phyloP scores from a whole-genome alignment of 2,888 invertebrate species.

The Acrobasis consociella region DNA sequence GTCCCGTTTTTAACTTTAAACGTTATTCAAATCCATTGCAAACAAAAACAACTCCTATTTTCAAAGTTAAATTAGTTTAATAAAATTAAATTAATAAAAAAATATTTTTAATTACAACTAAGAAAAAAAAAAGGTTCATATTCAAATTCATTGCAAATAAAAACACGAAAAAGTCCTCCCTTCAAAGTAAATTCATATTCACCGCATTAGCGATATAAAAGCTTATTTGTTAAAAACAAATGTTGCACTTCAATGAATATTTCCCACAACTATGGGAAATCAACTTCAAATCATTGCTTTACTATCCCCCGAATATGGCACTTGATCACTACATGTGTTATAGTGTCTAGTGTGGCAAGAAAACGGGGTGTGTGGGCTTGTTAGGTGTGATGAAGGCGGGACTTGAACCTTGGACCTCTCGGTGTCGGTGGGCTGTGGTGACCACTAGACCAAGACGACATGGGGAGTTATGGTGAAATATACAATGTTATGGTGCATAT shows the following conservation, averaged over 20 bases:
- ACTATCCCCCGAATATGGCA: constrained; percentile 71
- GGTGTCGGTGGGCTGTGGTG: neutral
- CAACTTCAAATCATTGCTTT: constrained; percentile 65
- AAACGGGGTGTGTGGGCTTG: constrained; percentile 57
- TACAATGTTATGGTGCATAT: constrained; percentile 2
- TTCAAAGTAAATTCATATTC: too few relatives aligned
- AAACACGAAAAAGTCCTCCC: too few relatives aligned
- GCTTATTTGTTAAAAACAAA: constrained; percentile 17
- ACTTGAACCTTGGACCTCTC: constrained; percentile 54
- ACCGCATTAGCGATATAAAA: too few relatives aligned
- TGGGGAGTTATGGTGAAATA: constrained; percentile 25
- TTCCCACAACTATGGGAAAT: constrained; percentile 46
- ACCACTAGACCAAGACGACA: constrained; percentile 39
- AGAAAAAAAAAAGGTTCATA: too few relatives aligned
- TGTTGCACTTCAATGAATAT: constrained; percentile 67
- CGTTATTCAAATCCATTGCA: too few relatives aligned
- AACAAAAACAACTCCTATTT: too few relatives aligned
- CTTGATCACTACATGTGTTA: constrained; percentile 65
- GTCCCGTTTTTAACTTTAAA: too few relatives aligned
- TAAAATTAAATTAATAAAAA: too few relatives aligned
- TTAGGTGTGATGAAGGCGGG: constrained; percentile 31
- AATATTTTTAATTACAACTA: too few relatives aligned
- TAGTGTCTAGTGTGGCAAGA: constrained; percentile 77
- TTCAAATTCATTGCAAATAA: too few relatives aligned
- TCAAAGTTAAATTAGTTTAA: too few relatives aligned